These are phyloP conservation scores for Leucopsar rothschildi DNA, from an alignment of 2,113 vertebrate genomes.

Conservation along the genomic window DNA sequence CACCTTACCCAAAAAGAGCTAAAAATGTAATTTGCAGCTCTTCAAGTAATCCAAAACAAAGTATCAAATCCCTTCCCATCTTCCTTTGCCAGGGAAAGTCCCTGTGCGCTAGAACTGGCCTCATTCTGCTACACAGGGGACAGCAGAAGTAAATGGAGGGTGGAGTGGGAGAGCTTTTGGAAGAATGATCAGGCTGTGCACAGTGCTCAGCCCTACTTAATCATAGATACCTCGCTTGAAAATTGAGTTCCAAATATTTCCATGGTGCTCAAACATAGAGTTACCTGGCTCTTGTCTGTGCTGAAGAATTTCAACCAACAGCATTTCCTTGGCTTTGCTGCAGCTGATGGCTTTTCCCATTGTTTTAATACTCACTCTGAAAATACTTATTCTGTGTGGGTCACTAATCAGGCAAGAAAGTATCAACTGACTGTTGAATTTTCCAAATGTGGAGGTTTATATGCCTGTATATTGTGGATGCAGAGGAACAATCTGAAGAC, in stretches of 20 bases:
- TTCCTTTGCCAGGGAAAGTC: conserved; percentile 36
- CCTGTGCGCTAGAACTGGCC: background rate
- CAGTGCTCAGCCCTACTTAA: conserved; percentile 36
- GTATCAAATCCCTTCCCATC: conserved; percentile 50
- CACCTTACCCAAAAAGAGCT: conserved; percentile 52
- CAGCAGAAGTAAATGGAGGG: conserved; percentile 44
- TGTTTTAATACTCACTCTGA: conserved; percentile 14
- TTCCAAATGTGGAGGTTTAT: background rate
- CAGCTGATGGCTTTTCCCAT: conserved; percentile 33
- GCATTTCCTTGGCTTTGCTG: conserved; percentile 9
- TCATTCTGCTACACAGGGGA: background rate
- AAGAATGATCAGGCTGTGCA: conserved; percentile 24
- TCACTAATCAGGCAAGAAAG: background rate
- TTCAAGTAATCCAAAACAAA: conserved; percentile 55
- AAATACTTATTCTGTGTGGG: background rate
- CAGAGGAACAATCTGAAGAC: background rate
- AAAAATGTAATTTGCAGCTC: conserved; percentile 60
- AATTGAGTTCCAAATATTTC: conserved; percentile 22
- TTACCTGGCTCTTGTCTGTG: background rate
- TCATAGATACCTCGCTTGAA: conserved; percentile 9
- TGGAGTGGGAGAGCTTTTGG: conserved; percentile 40
- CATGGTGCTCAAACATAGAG: background rate
- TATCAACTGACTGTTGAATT: background rate
- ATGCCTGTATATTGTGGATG: background rate
- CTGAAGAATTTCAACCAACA: conserved; percentile 28